A percentile compares a stretch with the other conserved stretches of the same genome.
Conservation (phyloP, 1,140 invertebrate genomes). For the Dendrolimus punctatus region DNA sequence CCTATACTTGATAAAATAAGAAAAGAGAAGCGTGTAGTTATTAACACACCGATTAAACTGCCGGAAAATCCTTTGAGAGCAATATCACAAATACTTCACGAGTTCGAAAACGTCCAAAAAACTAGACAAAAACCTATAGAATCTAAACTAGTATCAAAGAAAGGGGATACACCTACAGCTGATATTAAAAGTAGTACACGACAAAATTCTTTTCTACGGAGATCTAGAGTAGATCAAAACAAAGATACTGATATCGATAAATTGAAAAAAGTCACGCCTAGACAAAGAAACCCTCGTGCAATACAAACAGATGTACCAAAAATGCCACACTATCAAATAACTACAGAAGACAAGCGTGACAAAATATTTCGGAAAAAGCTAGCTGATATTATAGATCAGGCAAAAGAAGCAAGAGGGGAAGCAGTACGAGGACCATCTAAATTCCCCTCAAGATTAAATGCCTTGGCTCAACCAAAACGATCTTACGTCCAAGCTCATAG, state of each 20-base stretch:
- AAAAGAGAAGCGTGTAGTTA: conserved; percentile 24
- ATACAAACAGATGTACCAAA: conserved; percentile 7
- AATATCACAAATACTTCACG: conserved; percentile 52
- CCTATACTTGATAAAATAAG: conserved; percentile 25
- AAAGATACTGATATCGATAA: conserved; percentile 8
- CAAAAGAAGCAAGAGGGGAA: conserved; percentile 54
- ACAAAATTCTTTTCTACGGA: conserved; percentile 18
- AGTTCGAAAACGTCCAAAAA: conserved; percentile 52
- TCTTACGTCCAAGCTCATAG: conserved; percentile 39
- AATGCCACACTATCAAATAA: conserved; percentile 13
- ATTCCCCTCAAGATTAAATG: conserved; percentile 36
- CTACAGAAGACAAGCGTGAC: conserved; percentile 22
- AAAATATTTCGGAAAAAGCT: conserved; percentile 32
- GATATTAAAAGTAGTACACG: conserved; percentile 20
- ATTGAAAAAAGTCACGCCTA: conserved; percentile 2
- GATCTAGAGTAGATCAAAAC: conserved; percentile 22
- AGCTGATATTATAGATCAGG: conserved; percentile 48
- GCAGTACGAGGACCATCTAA: conserved; percentile 51
- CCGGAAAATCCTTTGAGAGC: conserved; percentile 50
- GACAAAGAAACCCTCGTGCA: conserved; percentile 8
- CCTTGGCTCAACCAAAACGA: conserved; percentile 53
- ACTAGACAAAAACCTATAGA: conserved; percentile 27
- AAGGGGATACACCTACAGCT: conserved; percentile 14
- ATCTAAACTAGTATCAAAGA: conserved; percentile 24
- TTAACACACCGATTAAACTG: conserved; percentile 15